phyloP scores from a whole-genome alignment of 1,140 invertebrate species.

The Tetragnatha versicolor region DNA sequence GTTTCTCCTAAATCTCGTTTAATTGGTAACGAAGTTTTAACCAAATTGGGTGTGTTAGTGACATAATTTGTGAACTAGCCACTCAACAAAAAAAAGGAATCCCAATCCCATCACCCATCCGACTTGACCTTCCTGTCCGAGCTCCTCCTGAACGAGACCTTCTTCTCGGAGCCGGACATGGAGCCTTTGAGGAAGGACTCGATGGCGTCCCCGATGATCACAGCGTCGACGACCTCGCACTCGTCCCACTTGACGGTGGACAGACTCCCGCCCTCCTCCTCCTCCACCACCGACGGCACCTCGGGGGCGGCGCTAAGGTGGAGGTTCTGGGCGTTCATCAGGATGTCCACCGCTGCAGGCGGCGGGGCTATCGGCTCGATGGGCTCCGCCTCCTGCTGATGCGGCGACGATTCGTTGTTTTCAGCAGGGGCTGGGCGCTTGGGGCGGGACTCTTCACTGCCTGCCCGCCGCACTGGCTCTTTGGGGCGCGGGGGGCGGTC shows the following conservation, averaged over 20 bases:
- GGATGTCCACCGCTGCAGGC: neutral
- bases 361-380: neutral
- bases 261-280: neutral
- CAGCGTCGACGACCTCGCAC: slow-evolving; percentile 54
- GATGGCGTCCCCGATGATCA: slow-evolving; percentile 57
- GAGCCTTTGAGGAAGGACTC: slow-evolving; percentile 57
- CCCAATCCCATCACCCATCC: slow-evolving; percentile 27
- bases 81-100: too few species aligned
- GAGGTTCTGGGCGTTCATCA: neutral
- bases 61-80: too few species aligned
- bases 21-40: too few species aligned
- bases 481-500: slow-evolving; percentile 8
- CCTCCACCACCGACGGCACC: neutral
- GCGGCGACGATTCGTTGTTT: slow-evolving; percentile 4
- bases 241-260: slow-evolving; percentile 58
- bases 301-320: neutral
- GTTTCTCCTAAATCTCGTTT: too few species aligned
- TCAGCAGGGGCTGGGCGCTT: neutral
- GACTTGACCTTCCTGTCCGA: slow-evolving; percentile 38
- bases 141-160: slow-evolving; percentile 49
- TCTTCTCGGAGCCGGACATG: slow-evolving; percentile 44
- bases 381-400: neutral
- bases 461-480: slow-evolving; percentile 31
- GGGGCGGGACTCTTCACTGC: slow-evolving; percentile 27
- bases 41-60: too few species aligned